A percentile compares a stretch with the other conserved stretches of the same genome.
These are phyloP conservation scores for Sus cebifrons DNA, from an alignment of 2,797 vertebrate genomes.

Conservation along the genomic window DNA sequence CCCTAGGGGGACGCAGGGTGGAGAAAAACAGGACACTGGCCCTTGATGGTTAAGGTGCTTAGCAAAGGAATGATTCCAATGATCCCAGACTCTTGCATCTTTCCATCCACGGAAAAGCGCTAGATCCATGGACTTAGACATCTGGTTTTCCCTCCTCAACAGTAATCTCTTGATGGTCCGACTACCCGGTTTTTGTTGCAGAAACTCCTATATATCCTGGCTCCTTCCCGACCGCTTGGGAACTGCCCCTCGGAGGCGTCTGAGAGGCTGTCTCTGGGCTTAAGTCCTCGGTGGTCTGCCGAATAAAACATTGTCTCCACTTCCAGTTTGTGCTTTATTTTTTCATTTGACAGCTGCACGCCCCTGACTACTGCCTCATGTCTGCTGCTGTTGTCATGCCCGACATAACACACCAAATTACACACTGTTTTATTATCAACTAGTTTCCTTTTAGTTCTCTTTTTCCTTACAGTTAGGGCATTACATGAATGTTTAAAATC, in stretches of 20 bases:
- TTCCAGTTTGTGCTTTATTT: not conserved
- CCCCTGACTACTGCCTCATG: not conserved
- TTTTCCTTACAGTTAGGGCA: not conserved
- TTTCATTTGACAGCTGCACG: not conserved
- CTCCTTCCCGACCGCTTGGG: too few species aligned
- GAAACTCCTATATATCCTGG: not conserved
- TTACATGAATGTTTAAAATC: not conserved
- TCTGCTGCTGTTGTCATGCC: not conserved
- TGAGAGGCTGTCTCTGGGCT: not conserved
- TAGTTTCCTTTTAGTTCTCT: not conserved
- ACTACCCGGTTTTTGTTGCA: not conserved
- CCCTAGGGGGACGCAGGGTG: not conserved
- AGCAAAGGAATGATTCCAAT: not conserved
- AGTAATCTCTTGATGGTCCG: not conserved
- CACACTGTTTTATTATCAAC: not conserved
- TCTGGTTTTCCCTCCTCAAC: not conserved
- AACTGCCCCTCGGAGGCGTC: not conserved
- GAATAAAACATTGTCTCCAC: not conserved
- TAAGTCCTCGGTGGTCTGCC: not conserved
- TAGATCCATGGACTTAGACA: not conserved
- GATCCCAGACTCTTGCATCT: not conserved
- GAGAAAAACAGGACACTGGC: not conserved
- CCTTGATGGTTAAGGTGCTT: not conserved
- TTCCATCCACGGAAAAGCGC: not conserved
- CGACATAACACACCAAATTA: not conserved